Base-by-base conservation (phyloP, 2,888 invertebrate genomes). In the Nomada fabriciana region DNA sequence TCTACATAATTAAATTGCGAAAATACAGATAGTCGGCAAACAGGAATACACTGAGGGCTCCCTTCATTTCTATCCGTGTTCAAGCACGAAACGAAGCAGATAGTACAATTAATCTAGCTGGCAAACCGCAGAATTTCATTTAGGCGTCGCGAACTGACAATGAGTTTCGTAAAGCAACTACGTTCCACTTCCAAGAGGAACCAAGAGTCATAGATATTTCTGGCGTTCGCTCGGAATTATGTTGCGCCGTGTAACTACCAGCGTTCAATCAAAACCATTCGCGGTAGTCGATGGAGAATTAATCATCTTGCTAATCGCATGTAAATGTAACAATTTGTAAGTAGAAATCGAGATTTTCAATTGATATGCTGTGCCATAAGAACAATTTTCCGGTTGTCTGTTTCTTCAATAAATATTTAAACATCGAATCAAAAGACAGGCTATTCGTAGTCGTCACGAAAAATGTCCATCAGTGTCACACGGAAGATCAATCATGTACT, bases 121-220 rank as follows among this genome's bases (percentile, higher is more conserved):
- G 55, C 64, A 72, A 67, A 64, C 82, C 83, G 68, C 77, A 77
- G 82, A 77, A 83, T 82, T 83, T 83, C 82, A 82, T 83, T 83
- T 75, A 36, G 67, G 59, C 43, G 75, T 86, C 60, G 52, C 57
- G 57, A 15, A 60, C 53, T 29, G 36, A 36, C 36, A 36, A 36
- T 36, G 47, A 69, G 63, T 70, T 70, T 59, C 52, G 9, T 43
- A 50, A 29, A 53, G 36, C 29, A 72, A 50, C 73, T 57, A 43
- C 55, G 72, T 43, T 43, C 67, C 71, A 69, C 43, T 69, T 79
- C 55, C 68, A 65, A 75, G 63, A 60, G 18, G n/a, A 61, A 55
- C 53, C 52, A 50, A 10, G 47, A 20, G 60, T 63, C 52, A 29
- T 65, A 69, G 71, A 80, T 53, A 65, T 59, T 65, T 75, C 67